Conservation (phyloP, 1,140 invertebrate species). For the Cydia fagiglandana region DNA sequence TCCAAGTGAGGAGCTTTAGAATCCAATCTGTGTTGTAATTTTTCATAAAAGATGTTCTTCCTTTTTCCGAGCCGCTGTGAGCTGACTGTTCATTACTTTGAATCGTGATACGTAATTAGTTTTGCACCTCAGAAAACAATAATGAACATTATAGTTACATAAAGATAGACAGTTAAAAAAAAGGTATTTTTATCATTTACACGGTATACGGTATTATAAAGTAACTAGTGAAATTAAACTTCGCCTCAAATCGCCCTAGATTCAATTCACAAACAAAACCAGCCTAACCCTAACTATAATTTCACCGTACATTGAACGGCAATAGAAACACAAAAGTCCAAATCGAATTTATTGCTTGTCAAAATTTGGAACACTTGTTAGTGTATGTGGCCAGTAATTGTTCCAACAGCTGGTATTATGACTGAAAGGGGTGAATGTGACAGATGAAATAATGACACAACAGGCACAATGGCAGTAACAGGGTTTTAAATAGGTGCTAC, state of each 20-base stretch:
- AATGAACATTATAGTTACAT: too few species aligned
- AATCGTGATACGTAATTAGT: neutral
- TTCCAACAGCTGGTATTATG: conserved; percentile 63
- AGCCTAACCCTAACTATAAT: conserved; percentile 47
- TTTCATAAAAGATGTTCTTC: neutral
- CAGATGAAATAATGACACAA: conserved; percentile 38
- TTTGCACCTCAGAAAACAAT: neutral
- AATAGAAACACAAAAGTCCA: conserved; percentile 57
- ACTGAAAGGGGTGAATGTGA: conserved; percentile 59
- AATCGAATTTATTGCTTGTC: conserved; percentile 75
- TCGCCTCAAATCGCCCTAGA: neutral
- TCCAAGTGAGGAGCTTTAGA: neutral
- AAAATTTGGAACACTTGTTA: conserved; percentile 67
- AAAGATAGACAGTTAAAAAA: too few species aligned
- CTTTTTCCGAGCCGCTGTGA: neutral
- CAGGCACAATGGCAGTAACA: conserved; percentile 31
- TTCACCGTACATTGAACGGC: conserved; percentile 64
- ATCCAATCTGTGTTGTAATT: neutral
- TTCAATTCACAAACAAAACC: conserved; percentile 20
- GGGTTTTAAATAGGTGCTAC: conserved; percentile 15
- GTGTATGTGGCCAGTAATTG: conserved; percentile 67
- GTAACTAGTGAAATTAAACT: too few species aligned
- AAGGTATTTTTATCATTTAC: too few species aligned
- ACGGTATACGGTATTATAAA: too few species aligned
- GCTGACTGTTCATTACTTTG: neutral